A percentile compares a stretch with the other conserved stretches of the same genome.
phyloP scores from a whole-genome alignment of 2,888 invertebrate species.

The Epinotia demarniana region DNA sequence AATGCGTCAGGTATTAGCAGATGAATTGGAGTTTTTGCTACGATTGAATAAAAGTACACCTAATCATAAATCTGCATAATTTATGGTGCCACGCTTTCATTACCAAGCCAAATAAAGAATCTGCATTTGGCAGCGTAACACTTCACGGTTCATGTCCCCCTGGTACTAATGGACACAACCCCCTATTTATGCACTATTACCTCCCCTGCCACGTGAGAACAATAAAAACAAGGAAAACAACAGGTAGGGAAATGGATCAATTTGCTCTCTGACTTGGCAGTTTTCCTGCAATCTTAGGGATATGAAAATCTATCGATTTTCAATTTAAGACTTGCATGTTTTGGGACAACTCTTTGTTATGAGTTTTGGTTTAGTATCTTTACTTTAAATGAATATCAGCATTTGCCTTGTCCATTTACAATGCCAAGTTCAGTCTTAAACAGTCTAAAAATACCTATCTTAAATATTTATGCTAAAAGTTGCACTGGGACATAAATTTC shows the following conservation, averaged over 20 bases:
- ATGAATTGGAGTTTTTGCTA: background rate
- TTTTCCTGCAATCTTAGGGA: constrained; percentile 28
- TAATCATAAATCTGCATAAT: background rate
- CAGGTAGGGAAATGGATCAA: constrained; percentile 15
- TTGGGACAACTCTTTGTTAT: background rate
- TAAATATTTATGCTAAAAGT: too few species aligned
- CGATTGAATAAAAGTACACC: background rate
- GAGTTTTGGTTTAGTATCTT: background rate
- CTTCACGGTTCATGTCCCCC: background rate
- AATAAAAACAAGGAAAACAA: constrained; percentile 36
- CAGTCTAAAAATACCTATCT: too few species aligned
- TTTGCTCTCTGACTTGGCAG: constrained; percentile 39
- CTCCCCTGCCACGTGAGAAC: constrained; percentile 15
- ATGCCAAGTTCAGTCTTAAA: too few species aligned
- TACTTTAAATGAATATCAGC: too few species aligned
- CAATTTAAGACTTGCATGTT: constrained; percentile 26
- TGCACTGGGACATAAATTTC: too few species aligned
- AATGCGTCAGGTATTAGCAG: background rate
- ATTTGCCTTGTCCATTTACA: too few species aligned
- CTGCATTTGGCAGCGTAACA: constrained; percentile 1
- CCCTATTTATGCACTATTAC: constrained; percentile 39
- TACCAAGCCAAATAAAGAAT: background rate
- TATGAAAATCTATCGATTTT: constrained; percentile 39
- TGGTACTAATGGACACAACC: constrained; percentile 31
- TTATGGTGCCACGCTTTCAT: background rate